Evolutionary conservation across 1,140 invertebrate genomes (phyloP).

Genomic region (Pogonomyrmex californicus): DNA sequence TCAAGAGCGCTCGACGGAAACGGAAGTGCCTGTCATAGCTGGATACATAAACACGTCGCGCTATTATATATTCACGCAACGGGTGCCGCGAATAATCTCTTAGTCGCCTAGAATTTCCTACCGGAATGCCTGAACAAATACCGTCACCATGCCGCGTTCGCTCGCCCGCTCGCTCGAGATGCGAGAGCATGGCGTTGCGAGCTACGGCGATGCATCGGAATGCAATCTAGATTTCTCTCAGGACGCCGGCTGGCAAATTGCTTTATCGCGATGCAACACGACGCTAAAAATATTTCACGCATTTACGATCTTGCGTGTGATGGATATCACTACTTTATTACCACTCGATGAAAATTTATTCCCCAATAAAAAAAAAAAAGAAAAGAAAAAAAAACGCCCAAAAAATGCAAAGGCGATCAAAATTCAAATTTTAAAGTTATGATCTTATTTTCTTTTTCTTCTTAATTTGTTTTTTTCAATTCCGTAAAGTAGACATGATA

Average conservation of each 20-base stretch:
- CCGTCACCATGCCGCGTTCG: slow-evolving; percentile 54
- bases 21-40: slow-evolving; percentile 86
- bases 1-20: slow-evolving; percentile 82
- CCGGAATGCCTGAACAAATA: slow-evolving; percentile 77
- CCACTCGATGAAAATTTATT: background rate
- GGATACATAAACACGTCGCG: slow-evolving; percentile 83
- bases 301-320: background rate
- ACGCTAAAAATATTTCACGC: slow-evolving; percentile 50
- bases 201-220: slow-evolving; percentile 54
- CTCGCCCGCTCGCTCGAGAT: slow-evolving; percentile 46
- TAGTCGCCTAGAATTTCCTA: slow-evolving; percentile 77
- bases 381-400: background rate
- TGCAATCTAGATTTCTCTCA: slow-evolving; percentile 58
- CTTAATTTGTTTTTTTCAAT: background rate
- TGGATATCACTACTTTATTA: background rate
- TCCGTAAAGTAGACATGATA: background rate
- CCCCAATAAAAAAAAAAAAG: background rate
- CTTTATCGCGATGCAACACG: slow-evolving; percentile 43
- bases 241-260: slow-evolving; percentile 57
- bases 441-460: background rate
- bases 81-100: slow-evolving; percentile 82
- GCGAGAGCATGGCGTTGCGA: slow-evolving; percentile 62
- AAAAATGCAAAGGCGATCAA: background rate
- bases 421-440: background rate
- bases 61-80: slow-evolving; percentile 84